Evolutionary conservation across 2,113 vertebrate genomes (phyloP).

Genomic region (Nyctereutes procyonoides): DNA sequence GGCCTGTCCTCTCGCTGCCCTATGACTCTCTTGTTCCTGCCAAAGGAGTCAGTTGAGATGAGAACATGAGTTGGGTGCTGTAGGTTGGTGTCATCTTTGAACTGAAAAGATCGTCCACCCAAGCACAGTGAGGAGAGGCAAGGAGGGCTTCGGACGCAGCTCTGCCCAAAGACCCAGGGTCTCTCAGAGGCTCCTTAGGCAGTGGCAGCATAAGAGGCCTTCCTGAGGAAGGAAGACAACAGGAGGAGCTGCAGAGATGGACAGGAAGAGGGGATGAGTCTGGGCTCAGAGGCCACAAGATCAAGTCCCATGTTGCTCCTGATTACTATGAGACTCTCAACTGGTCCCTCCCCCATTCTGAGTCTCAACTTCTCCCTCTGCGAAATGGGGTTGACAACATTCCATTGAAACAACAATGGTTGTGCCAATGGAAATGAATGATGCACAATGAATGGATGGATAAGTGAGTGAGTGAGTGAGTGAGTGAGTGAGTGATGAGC

Average conservation of each 20-base stretch:
- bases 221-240: neutral
- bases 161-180: neutral
- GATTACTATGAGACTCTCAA: neutral
- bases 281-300: neutral
- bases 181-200: neutral
- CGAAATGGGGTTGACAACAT: neutral
- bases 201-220: neutral
- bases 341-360: neutral
- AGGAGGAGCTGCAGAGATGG: neutral
- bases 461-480: neutral
- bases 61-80: rapidly evolving
- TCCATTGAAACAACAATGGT: neutral
- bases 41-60: neutral
- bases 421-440: neutral
- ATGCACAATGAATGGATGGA: neutral
- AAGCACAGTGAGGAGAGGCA: neutral
- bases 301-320: neutral
- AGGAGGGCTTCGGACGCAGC: too few species aligned
- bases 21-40: neutral
- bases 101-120: neutral
- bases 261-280: neutral
- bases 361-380: neutral
- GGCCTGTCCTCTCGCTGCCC: neutral
- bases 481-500: neutral
- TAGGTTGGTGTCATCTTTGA: neutral